Percentiles rank a stretch among this genome's conserved stretches.
These are phyloP conservation scores for Hydra vulgaris DNA, from an alignment of 30 jellyfish, hydroid and myxozoan genomes.

Conservation along the genomic window DNA sequence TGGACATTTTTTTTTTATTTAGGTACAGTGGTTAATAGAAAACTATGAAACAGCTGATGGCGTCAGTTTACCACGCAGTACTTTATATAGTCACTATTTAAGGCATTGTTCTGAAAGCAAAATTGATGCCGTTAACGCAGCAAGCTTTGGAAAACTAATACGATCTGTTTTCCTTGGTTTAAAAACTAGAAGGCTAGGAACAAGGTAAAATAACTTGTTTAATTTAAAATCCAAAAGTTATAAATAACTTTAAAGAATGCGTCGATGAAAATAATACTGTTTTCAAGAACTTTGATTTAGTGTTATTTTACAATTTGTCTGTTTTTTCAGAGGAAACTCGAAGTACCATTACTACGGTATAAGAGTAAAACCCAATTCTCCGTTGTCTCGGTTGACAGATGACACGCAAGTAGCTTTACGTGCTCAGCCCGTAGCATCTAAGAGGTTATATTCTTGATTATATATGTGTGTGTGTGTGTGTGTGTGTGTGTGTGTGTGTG, in stretches of 20 bases:
- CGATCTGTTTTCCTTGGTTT: constrained; percentile 93
- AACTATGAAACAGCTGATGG: constrained; percentile 99
- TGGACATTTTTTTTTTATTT: neutral
- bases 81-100: constrained; percentile 79
- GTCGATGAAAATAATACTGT: neutral
- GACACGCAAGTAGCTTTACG: constrained; percentile 97
- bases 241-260: neutral
- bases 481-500: constrained; percentile 1
- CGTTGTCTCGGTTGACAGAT: constrained; percentile 87
- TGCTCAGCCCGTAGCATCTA: constrained; percentile 86
- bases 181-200: constrained; percentile 96
- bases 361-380: constrained; percentile 92
- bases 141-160: constrained; percentile 95
- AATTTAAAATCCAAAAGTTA: neutral
- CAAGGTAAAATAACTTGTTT: constrained; percentile 50
- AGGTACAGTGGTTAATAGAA: constrained; percentile 99
- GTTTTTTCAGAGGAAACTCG: constrained; percentile 80
- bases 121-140: constrained; percentile 98
- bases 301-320: neutral
- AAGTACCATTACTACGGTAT: constrained; percentile 98
- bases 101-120: constrained; percentile 87
- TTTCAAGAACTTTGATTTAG: neutral
- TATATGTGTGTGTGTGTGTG: neutral
- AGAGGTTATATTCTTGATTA: constrained; percentile 39
- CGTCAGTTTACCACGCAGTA: constrained; percentile 97